Evolutionary conservation across 2,888 invertebrate species (phyloP).

Genomic region (Apoda limacodes): DNA sequence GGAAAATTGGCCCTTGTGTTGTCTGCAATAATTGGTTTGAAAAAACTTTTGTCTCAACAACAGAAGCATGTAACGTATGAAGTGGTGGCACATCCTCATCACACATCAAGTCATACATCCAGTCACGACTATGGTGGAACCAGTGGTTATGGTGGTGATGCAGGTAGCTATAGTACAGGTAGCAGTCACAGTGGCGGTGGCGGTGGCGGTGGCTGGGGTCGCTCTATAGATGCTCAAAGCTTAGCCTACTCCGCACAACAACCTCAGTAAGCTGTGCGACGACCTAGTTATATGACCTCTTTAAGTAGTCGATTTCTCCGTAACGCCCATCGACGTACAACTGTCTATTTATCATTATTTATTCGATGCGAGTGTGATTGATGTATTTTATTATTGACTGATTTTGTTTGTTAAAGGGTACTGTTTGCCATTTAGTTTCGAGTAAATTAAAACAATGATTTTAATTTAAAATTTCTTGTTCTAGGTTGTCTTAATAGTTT

Average conservation of each 20-base stretch:
- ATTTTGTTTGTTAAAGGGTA: slow-evolving; percentile 7
- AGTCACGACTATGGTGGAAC: slow-evolving; percentile 75
- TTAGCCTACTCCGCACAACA: slow-evolving; percentile 84
- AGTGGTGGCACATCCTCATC: slow-evolving; percentile 87
- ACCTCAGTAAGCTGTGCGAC: slow-evolving; percentile 51
- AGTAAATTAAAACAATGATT: no score
- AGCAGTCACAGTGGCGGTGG: slow-evolving; percentile 59
- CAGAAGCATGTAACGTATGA: slow-evolving; percentile 91
- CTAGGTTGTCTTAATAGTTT: no score
- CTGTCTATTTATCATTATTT: slow-evolving; percentile 33
- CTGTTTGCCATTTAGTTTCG: background rate
- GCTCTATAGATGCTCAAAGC: slow-evolving; percentile 81
- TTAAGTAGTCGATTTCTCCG: slow-evolving; percentile 47
- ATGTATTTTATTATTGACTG: slow-evolving; percentile 41
- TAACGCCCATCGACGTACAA: slow-evolving; percentile 27
- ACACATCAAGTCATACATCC: slow-evolving; percentile 76
- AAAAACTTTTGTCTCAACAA: slow-evolving; percentile 82
- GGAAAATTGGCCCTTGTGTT: slow-evolving; percentile 88
- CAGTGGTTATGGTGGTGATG: slow-evolving; percentile 74
- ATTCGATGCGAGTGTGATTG: slow-evolving; percentile 41
- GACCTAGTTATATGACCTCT: slow-evolving; percentile 42
- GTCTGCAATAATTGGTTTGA: slow-evolving; percentile 85
- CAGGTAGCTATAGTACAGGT: slow-evolving; percentile 66
- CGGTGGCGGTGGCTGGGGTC: slow-evolving; percentile 75
- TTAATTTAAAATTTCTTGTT: no score